Percentiles rank a stretch among this genome's conserved stretches.
Conservation (phyloP, 1,140 invertebrate species). For the Temnothorax longispinosus region DNA sequence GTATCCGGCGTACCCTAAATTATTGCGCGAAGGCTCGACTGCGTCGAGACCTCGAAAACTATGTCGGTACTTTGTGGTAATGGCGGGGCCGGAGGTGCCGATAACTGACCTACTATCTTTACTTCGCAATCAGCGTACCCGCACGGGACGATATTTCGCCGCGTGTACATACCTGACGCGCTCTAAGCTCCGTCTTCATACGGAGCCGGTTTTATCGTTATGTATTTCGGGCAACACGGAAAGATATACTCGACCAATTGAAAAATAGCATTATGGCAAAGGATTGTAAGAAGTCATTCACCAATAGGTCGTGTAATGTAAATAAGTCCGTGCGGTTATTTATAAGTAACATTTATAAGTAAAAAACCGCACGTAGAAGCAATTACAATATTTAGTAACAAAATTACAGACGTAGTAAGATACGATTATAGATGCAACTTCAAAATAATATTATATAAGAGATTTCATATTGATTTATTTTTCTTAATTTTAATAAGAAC, state of each 20-base stretch:
- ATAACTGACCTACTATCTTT: conserved; percentile 75
- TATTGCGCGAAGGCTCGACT: conserved; percentile 69
- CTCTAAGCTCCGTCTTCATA: conserved; percentile 18
- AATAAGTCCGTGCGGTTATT: too few relatives aligned
- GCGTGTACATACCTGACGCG: conserved; percentile 4
- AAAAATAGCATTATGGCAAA: background rate
- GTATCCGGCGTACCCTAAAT: conserved; percentile 71
- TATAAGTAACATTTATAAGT: too few relatives aligned
- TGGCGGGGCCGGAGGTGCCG: conserved; percentile 66
- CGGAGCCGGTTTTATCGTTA: background rate
- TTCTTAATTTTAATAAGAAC: conserved; percentile 2
- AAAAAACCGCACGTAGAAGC: too few relatives aligned
- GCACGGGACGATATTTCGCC: conserved; percentile 44
- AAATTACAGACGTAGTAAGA: background rate
- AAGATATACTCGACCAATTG: background rate
- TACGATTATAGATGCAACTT: background rate
- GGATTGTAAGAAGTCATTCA: background rate
- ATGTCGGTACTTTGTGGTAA: conserved; percentile 70
- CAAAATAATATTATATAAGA: background rate
- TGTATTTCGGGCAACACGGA: background rate
- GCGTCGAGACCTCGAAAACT: conserved; percentile 62
- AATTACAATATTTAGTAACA: background rate
- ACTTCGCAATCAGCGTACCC: conserved; percentile 49
- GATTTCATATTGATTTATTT: background rate
- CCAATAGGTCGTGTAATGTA: background rate